Percentiles rank a stretch among this genome's conserved stretches.
Evolutionary conservation across 2,797 vertebrate genomes (phyloP).

Genomic region (Pseudochirops corinnae): DNA sequence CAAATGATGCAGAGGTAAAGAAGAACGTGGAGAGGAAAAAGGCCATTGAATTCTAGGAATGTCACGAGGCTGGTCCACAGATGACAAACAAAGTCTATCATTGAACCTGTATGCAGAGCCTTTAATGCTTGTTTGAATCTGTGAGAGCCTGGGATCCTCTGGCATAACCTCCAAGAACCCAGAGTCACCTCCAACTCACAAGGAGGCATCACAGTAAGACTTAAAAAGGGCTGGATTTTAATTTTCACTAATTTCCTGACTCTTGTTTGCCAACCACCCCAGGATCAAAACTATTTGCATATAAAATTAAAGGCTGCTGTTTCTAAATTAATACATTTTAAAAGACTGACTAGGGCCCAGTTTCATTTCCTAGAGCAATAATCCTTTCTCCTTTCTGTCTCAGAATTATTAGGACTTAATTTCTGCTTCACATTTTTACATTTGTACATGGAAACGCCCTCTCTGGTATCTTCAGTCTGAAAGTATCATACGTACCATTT

Average conservation of each 20-base stretch:
- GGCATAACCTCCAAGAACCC: not conserved
- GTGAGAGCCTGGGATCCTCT: not conserved
- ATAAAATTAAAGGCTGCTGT: not conserved
- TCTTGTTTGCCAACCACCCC: not conserved
- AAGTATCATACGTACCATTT: not conserved
- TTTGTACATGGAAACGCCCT: not conserved
- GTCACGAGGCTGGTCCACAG: not conserved
- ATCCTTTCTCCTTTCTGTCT: constrained; percentile 1
- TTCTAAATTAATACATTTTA: not conserved
- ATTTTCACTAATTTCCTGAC: not conserved
- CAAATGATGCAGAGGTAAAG: not conserved
- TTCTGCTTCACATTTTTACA: not conserved
- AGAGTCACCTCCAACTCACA: not conserved
- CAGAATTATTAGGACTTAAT: constrained; percentile 13
- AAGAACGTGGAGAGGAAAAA: not conserved
- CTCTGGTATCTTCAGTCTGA: not conserved
- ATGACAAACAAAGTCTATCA: not conserved
- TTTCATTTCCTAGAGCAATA: not conserved
- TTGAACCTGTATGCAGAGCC: not conserved
- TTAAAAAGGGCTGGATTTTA: constrained; percentile 32
- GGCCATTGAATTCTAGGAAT: not conserved
- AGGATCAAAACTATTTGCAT: constrained; percentile 29
- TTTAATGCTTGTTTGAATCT: not conserved
- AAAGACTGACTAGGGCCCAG: not conserved
- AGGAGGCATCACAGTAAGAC: not conserved